A percentile compares a stretch with the other conserved stretches of the same genome.
Evolutionary conservation across 2,888 invertebrate genomes (phyloP).

Genomic region (Drosophila colorata): DNA sequence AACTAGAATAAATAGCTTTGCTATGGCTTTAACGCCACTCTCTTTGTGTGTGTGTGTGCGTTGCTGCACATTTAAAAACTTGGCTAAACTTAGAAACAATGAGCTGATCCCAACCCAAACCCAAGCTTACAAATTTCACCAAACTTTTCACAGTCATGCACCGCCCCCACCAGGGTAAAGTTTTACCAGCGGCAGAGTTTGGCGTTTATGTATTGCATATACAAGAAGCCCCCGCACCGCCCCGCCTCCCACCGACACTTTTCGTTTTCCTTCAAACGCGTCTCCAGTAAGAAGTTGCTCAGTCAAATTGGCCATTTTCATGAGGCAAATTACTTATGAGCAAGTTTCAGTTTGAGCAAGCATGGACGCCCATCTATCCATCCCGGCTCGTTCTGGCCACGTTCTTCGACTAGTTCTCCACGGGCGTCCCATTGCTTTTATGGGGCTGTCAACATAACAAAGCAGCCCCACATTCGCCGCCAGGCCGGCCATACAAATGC

Average conservation of each 20-base stretch:
- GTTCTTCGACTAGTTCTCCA: slow-evolving; percentile 17
- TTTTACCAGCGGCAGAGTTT: slow-evolving; percentile 15
- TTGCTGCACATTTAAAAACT: slow-evolving; percentile 22
- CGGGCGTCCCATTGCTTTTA: slow-evolving; percentile 58
- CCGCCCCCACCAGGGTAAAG: slow-evolving; percentile 9
- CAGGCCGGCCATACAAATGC: slow-evolving; percentile 68
- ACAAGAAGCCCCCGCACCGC: background rate
- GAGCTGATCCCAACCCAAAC: slow-evolving; percentile 1
- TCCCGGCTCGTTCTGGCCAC: background rate
- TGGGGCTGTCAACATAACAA: slow-evolving; percentile 61
- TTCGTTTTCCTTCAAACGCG: slow-evolving; percentile 2
- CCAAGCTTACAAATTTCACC: slow-evolving; percentile 12
- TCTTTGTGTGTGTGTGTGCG: slow-evolving; percentile 2
- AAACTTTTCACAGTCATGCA: slow-evolving; percentile 34
- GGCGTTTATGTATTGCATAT: background rate
- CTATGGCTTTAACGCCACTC: slow-evolving; percentile 20
- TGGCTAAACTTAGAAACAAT: slow-evolving; percentile 46
- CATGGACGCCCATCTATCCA: slow-evolving; percentile 20
- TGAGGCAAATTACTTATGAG: slow-evolving; percentile 67
- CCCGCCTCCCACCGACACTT: too few relatives aligned
- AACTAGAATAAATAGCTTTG: slow-evolving; percentile 19
- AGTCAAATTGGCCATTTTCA: slow-evolving; percentile 70
- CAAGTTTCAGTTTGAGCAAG: slow-evolving; percentile 46
- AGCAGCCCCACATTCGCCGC: slow-evolving; percentile 33
- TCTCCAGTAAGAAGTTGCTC: slow-evolving; percentile 15